A percentile compares a stretch with the other conserved stretches of the same genome.
These are phyloP conservation scores for Haliclona indistincta DNA, from an alignment of 37 sponge, comb jelly and placozoan species.

Conservation along the genomic window DNA sequence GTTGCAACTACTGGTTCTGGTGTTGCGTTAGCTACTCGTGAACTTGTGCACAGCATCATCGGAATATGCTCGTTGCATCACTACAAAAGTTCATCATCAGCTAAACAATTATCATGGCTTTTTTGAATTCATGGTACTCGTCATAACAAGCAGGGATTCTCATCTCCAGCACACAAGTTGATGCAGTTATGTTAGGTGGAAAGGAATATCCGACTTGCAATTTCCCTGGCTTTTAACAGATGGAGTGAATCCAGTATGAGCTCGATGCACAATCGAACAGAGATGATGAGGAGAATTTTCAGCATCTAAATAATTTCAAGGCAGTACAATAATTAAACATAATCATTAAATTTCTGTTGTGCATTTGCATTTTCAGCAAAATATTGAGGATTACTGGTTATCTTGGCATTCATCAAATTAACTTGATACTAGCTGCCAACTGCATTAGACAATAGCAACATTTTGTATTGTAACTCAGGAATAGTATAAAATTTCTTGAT, in stretches of 20 bases:
- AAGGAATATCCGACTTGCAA: conserved; percentile 31
- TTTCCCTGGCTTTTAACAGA: conserved; percentile 37
- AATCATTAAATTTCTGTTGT: no score
- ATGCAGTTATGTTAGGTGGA: conserved; percentile 57
- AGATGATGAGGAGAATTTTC: conserved; percentile 37
- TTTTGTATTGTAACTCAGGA: no score
- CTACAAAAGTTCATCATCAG: conserved; percentile 42
- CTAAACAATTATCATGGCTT: conserved; percentile 10
- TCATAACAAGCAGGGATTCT: no score
- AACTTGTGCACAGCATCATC: conserved; percentile 34
- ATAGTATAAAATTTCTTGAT: no score
- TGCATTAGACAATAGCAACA: no score
- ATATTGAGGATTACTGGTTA: no score
- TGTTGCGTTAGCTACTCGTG: conserved; percentile 23
- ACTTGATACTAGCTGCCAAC: no score
- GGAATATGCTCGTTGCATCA: conserved; percentile 47
- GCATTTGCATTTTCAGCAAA: no score
- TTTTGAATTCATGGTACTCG: conserved; percentile 20
- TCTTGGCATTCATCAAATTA: no score
- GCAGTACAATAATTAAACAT: no score
- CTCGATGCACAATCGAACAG: conserved; percentile 34
- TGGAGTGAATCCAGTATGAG: conserved; percentile 32
- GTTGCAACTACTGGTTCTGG: conserved; percentile 53
- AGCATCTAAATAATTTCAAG: conserved; percentile 20
- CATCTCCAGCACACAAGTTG: no score